phyloP scores from a whole-genome alignment of 2,888 invertebrate species.

The Conchocele bisecta region DNA sequence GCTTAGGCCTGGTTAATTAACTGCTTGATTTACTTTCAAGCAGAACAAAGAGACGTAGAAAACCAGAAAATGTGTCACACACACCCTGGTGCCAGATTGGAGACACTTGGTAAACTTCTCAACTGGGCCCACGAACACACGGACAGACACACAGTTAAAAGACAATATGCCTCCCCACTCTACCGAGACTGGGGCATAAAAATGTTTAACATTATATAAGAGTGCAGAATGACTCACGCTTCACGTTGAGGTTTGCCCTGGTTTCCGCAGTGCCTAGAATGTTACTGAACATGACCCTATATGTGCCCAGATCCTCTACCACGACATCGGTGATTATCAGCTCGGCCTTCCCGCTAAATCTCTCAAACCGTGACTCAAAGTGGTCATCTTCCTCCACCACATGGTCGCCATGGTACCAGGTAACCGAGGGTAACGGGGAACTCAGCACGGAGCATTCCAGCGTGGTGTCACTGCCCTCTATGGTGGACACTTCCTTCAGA shows the following conservation, averaged over 20 bases:
- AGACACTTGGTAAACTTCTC: no score
- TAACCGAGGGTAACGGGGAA: constrained; percentile 59
- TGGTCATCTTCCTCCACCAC: constrained; percentile 41
- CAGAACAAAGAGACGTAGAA: no score
- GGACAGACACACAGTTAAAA: no score
- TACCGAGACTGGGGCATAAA: no score
- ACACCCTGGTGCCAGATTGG: no score
- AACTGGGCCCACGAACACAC: no score
- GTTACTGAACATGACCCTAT: constrained; percentile 67
- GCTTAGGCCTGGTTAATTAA: no score
- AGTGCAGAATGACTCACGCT: constrained; percentile 66
- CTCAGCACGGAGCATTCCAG: constrained; percentile 62
- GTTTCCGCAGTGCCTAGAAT: constrained; percentile 68
- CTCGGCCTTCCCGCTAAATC: constrained; percentile 58
- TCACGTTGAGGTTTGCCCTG: constrained; percentile 60
- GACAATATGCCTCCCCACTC: no score
- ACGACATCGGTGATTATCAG: constrained; percentile 59
- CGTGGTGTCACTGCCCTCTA: constrained; percentile 56
- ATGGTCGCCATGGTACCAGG: constrained; percentile 70
- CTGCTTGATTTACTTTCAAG: no score
- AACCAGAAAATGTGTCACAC: no score
- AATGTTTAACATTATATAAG: no score
- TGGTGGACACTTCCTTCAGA: constrained; percentile 60
- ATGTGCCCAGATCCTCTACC: constrained; percentile 64
- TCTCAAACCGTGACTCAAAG: constrained; percentile 58